Conservation (phyloP, 1,140 invertebrate species). For the Daktulosphaira vitifoliae region DNA sequence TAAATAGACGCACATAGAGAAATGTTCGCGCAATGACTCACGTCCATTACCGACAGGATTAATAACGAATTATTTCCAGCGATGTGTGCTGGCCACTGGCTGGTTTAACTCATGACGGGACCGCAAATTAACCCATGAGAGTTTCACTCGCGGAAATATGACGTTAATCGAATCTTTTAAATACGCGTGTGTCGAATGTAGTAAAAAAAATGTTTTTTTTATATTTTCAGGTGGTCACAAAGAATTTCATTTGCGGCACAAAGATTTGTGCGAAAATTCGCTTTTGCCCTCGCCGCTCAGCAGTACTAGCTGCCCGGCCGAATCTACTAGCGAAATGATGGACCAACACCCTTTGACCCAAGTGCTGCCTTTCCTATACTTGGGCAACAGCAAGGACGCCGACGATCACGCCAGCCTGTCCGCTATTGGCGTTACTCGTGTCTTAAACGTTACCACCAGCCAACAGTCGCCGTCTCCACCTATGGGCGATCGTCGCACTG, state of each 20-base stretch:
- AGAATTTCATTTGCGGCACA: constrained; percentile 57
- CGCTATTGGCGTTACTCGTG: constrained; percentile 58
- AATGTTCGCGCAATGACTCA: too few relatives aligned
- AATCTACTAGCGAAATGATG: constrained; percentile 47
- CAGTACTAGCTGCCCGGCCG: constrained; percentile 39
- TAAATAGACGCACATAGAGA: too few relatives aligned
- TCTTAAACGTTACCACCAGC: constrained; percentile 65
- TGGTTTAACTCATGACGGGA: too few relatives aligned
- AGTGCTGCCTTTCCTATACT: constrained; percentile 76
- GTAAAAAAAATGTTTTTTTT: too few relatives aligned
- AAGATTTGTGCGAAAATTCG: constrained; percentile 55
- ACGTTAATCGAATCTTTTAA: too few relatives aligned
- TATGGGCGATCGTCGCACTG: constrained; percentile 56
- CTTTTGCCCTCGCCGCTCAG: constrained; percentile 45
- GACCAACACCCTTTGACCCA: constrained; percentile 68
- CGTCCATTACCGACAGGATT: too few relatives aligned
- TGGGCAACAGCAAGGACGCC: constrained; percentile 79
- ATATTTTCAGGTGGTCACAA: constrained; percentile 56
- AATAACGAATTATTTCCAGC: too few relatives aligned
- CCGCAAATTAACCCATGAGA: too few relatives aligned
- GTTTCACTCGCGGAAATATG: too few relatives aligned
- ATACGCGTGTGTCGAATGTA: too few relatives aligned
- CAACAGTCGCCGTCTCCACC: constrained; percentile 41
- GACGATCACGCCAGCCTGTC: constrained; percentile 60
- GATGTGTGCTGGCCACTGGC: too few relatives aligned